These are phyloP conservation scores for Amphibalanus amphitrite DNA, from an alignment of 1,140 invertebrate species.

Conservation along the genomic window DNA sequence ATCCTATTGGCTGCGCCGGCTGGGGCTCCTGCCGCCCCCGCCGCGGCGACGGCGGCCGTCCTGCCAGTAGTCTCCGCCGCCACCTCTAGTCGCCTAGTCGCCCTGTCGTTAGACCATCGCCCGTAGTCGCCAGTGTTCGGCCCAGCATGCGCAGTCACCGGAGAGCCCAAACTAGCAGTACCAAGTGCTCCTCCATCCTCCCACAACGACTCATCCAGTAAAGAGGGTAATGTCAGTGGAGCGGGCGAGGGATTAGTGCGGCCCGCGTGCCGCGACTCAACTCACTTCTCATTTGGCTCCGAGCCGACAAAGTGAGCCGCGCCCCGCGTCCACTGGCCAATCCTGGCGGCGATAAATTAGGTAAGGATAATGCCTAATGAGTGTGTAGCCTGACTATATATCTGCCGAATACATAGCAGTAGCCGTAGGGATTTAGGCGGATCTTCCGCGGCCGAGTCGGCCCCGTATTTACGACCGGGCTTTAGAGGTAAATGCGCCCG, in stretches of 20 bases:
- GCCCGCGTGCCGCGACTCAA: background rate
- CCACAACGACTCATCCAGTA: too few species aligned
- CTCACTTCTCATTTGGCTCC: background rate
- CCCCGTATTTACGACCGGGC: background rate
- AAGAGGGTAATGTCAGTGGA: too few species aligned
- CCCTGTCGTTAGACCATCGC: background rate
- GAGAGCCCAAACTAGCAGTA: too few species aligned
- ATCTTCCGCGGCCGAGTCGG: background rate
- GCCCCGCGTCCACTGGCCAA: background rate
- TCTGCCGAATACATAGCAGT: background rate
- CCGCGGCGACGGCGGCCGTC: too few species aligned
- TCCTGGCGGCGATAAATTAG: background rate
- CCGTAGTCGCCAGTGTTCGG: background rate
- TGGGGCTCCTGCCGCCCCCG: too few species aligned
- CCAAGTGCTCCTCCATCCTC: too few species aligned
- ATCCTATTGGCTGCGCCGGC: background rate
- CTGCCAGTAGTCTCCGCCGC: background rate
- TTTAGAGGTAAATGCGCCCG: background rate
- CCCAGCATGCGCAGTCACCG: background rate
- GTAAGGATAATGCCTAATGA: conserved; percentile 1
- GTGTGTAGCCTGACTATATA: background rate
- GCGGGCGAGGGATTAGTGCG: too few species aligned
- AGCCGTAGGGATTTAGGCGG: background rate
- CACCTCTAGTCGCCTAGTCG: background rate
- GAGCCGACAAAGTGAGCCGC: too few species aligned